Conservation (phyloP, 2,888 invertebrate genomes). For the Noctua comes region DNA sequence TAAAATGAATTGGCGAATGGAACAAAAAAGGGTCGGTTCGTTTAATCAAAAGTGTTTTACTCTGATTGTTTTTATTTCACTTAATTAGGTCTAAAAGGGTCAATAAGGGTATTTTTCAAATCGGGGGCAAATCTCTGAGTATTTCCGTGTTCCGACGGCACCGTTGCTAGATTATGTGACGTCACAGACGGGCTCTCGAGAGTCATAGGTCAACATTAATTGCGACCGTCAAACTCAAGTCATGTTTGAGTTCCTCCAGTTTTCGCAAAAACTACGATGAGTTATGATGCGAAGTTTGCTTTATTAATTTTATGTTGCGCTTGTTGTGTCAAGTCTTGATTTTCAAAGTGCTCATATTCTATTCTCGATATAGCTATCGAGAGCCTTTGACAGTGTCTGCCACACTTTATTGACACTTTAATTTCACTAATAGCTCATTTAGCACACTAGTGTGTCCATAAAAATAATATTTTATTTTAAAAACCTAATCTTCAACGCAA, state of each 20-base stretch:
- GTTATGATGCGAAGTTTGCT: background rate
- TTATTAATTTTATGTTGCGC: background rate
- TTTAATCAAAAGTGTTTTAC: constrained; percentile 42
- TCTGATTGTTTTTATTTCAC: constrained; percentile 50
- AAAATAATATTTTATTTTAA: background rate
- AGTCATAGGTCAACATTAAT: constrained; percentile 30
- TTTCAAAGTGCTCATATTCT: background rate
- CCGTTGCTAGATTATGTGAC: constrained; percentile 27
- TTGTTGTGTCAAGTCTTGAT: background rate
- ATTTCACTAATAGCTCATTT: background rate
- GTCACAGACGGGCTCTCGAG: constrained; percentile 16
- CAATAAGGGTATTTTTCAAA: constrained; percentile 30
- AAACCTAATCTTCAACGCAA: constrained; percentile 3
- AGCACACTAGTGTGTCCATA: background rate
- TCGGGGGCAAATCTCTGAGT: constrained; percentile 32
- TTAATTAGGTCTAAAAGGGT: constrained; percentile 62
- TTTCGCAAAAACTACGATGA: background rate
- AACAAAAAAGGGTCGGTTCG: constrained; percentile 34
- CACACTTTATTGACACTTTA: background rate
- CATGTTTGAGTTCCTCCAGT: background rate
- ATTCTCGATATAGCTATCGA: background rate
- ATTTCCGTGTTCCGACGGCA: constrained; percentile 19
- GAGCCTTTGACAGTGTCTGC: background rate
- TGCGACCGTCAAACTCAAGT: constrained; percentile 1
- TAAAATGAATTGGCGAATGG: background rate